A percentile compares a stretch with the other conserved stretches of the same genome.
Evolutionary conservation across 2,888 invertebrate genomes (phyloP).

Genomic region (Philhelius pedissequus): DNA sequence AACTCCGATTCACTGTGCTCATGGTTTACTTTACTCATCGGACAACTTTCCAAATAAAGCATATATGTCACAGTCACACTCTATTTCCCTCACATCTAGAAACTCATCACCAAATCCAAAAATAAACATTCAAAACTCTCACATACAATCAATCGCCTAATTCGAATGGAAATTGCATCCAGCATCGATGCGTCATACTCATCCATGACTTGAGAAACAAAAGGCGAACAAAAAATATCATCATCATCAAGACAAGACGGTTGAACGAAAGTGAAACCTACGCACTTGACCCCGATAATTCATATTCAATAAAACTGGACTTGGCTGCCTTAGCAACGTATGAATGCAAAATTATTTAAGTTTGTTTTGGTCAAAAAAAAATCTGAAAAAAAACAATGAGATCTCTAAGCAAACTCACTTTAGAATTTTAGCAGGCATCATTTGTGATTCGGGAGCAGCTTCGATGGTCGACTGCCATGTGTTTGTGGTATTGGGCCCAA

Average conservation of each 20-base stretch:
- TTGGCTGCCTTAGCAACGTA: constrained; percentile 35
- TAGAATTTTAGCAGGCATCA: constrained; percentile 99
- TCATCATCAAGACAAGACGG: not conserved
- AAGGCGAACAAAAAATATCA: not conserved
- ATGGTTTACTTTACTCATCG: not conserved
- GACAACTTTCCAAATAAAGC: constrained; percentile 1
- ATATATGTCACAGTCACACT: not conserved
- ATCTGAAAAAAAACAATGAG: not conserved
- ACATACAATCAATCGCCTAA: not conserved
- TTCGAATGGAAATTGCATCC: not conserved
- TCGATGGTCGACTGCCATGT: constrained; percentile 99
- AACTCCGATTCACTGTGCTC: not conserved
- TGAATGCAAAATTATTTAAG: not conserved
- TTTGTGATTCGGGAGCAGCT: constrained; percentile 99
- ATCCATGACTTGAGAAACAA: not conserved
- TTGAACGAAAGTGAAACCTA: constrained; percentile 13
- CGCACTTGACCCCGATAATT: constrained; percentile 53
- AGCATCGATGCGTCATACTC: not conserved
- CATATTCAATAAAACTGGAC: constrained; percentile 4
- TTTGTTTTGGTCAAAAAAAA: constrained; percentile 38
- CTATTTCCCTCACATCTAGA: not conserved
- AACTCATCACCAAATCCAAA: not conserved
- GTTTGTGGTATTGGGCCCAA: constrained; percentile 98
- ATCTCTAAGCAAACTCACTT: constrained; percentile 84
- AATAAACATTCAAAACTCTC: not conserved